Conservation (phyloP, 1,140 invertebrate genomes). For the Caenorhabditis inopinata region DNA sequence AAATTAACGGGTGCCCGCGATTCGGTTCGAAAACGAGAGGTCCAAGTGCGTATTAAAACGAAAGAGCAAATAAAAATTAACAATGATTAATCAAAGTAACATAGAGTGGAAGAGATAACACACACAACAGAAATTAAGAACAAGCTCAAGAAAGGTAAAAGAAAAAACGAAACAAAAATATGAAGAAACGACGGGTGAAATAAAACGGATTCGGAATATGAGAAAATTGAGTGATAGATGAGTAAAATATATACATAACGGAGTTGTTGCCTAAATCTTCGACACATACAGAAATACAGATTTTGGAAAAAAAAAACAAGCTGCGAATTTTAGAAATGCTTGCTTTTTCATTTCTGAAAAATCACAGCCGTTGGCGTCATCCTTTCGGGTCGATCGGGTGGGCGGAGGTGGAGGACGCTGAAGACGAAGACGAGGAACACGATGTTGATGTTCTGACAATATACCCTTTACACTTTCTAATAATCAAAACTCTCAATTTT, state of each 20-base stretch:
- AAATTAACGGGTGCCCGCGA: neutral
- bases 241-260: neutral
- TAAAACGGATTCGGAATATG: neutral
- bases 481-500: no score
- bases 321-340: neutral
- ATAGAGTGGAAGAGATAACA: neutral
- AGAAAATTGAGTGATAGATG: neutral
- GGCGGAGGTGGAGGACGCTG: neutral
- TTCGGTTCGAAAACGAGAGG: slow-evolving; percentile 5
- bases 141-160: neutral
- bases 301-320: neutral
- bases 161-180: neutral
- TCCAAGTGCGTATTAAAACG: neutral
- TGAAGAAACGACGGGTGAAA: neutral
- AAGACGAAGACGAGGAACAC: neutral
- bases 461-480: no score
- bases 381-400: slow-evolving; percentile 4
- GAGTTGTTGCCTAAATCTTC: neutral
- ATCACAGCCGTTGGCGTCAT: slow-evolving; percentile 13
- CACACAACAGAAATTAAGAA: neutral
- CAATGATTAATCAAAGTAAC: neutral
- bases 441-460: slow-evolving; percentile 1
- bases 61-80: neutral
- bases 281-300: slow-evolving; percentile 19
- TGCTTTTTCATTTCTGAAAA: no score